Conservation (phyloP, 2,113 vertebrate species). For the Scolopax mira region DNA sequence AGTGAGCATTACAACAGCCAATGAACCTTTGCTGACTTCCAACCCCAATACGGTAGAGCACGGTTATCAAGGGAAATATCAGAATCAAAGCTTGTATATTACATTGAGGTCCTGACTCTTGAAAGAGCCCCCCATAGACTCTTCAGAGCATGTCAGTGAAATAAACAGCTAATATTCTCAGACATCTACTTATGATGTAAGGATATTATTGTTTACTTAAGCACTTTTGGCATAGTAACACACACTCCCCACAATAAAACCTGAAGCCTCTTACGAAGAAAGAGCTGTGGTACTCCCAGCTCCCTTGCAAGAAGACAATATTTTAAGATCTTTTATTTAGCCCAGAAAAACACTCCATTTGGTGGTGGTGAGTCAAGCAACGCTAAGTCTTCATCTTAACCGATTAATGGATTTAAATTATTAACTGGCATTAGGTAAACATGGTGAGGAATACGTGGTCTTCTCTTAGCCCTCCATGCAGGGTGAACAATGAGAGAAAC, state of each 20-base stretch:
- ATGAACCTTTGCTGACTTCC: slow-evolving; percentile 83
- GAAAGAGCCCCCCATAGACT: slow-evolving; percentile 75
- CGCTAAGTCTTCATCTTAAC: neutral
- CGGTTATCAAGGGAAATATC: slow-evolving; percentile 81
- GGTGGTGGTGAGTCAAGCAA: neutral
- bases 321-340: neutral
- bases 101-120: slow-evolving; percentile 79
- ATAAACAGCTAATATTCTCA: slow-evolving; percentile 71
- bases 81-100: slow-evolving; percentile 79
- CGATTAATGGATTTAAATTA: slow-evolving; percentile 52
- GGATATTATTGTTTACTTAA: slow-evolving; percentile 37
- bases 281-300: neutral
- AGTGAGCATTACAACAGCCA: slow-evolving; percentile 79
- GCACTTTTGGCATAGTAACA: neutral
- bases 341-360: neutral
- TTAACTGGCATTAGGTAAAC: slow-evolving; percentile 1
- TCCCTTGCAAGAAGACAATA: neutral
- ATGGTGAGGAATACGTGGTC: neutral
- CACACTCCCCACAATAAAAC: neutral
- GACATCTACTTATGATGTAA: slow-evolving; percentile 52
- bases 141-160: slow-evolving; percentile 71
- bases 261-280: neutral
- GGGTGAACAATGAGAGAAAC: neutral
- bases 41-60: slow-evolving; percentile 78
- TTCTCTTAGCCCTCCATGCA: neutral